Evolutionary conservation across 2,113 vertebrate species (phyloP).

Genomic region (Heterochromis multidens): DNA sequence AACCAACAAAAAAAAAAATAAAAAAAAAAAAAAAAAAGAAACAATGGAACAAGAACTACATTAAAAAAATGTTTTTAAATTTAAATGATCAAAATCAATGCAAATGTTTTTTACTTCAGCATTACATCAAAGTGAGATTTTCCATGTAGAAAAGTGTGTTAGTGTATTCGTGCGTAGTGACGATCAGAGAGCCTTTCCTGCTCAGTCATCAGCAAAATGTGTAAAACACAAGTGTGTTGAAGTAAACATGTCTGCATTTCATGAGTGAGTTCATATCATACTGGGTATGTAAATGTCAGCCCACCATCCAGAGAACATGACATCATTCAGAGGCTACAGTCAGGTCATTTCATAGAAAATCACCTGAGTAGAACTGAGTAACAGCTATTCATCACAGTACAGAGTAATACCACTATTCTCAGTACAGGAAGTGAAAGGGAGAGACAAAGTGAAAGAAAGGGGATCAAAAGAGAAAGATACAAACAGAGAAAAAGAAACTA

Average conservation of each 20-base stretch:
- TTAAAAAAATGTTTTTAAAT: too few relatives aligned
- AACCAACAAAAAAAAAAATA: too few relatives aligned
- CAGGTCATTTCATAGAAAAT: neutral
- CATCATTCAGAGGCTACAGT: neutral
- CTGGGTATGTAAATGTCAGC: neutral
- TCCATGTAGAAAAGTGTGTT: neutral
- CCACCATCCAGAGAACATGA: neutral
- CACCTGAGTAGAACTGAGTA: constrained; percentile 7
- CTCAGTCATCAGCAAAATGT: neutral
- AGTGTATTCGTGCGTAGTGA: neutral
- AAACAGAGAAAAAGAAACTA: neutral
- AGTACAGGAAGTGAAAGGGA: neutral
- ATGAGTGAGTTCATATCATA: neutral
- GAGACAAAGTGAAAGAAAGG: neutral
- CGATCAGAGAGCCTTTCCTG: neutral
- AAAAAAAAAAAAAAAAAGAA: neutral
- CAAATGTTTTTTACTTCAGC: neutral
- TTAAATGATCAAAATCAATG: neutral
- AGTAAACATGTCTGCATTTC: neutral
- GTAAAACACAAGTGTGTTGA: neutral
- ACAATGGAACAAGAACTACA: neutral
- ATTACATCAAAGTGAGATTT: neutral
- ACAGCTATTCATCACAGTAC: neutral
- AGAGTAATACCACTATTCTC: neutral
- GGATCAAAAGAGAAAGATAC: neutral